phyloP scores from a whole-genome alignment of 2,888 invertebrate genomes.

The Tryphoninae sp. region DNA sequence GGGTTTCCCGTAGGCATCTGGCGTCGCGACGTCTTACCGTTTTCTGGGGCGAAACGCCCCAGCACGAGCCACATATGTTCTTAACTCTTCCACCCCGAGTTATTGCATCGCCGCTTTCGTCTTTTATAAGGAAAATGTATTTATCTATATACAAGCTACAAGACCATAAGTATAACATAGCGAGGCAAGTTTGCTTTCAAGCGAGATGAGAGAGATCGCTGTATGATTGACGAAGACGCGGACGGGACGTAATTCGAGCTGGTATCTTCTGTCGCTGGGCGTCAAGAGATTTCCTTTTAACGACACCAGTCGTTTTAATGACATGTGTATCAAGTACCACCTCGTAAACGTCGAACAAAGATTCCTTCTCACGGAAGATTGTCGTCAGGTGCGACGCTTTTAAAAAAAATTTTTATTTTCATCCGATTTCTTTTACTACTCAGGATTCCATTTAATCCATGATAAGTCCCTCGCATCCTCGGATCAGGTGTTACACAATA shows the following conservation, averaged over 20 bases:
- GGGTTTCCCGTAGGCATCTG: conserved; percentile 75
- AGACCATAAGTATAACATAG: not conserved
- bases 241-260: conserved; percentile 20
- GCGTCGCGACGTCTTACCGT: conserved; percentile 46
- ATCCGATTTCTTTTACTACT: conserved; percentile 2
- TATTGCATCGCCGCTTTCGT: conserved; percentile 9
- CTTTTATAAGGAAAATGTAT: not conserved
- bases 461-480: conserved; percentile 41
- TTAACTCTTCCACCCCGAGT: conserved; percentile 19
- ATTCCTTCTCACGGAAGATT: conserved; percentile 8
- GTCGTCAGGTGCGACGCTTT: conserved; percentile 44
- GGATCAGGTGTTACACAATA: conserved; percentile 63
- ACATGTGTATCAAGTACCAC: not conserved
- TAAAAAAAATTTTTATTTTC: conserved; percentile 21
- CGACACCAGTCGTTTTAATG: conserved; percentile 15
- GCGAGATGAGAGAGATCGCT: not conserved
- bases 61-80: conserved; percentile 63
- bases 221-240: not conserved
- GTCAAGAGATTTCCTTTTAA: conserved; percentile 21
- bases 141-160: not conserved
- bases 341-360: conserved; percentile 2
- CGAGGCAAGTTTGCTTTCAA: conserved; percentile 22
- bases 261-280: not conserved
- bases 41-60: conserved; percentile 49
- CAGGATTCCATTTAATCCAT: conserved; percentile 48